phyloP scores from a whole-genome alignment of 2,797 vertebrate species.

The Mus minutoides region DNA sequence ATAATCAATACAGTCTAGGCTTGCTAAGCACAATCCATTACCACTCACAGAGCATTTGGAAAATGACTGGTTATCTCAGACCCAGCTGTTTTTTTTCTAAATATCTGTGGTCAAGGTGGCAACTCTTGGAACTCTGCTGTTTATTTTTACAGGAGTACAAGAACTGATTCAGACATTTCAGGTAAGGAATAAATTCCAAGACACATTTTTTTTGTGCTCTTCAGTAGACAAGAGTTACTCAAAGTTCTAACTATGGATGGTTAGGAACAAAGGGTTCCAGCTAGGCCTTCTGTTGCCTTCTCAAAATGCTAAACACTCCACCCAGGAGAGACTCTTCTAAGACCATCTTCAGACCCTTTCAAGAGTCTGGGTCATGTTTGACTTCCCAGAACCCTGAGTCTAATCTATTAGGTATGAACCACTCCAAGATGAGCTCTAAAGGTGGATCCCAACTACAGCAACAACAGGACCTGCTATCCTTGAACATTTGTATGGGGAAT shows the following conservation, averaged over 20 bases:
- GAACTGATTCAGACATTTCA: constrained; percentile 74
- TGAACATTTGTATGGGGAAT: background rate
- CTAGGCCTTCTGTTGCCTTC: background rate
- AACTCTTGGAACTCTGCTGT: constrained; percentile 65
- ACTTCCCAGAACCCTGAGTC: background rate
- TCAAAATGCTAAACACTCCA: background rate
- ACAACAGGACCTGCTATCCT: background rate
- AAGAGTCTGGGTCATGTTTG: background rate
- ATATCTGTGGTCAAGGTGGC: constrained; percentile 56
- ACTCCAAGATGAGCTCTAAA: background rate
- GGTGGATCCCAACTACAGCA: background rate
- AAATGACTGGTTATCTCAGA: constrained; percentile 60
- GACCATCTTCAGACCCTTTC: background rate
- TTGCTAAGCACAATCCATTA: constrained; percentile 38
- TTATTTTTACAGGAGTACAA: constrained; percentile 78
- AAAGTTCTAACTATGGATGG: background rate
- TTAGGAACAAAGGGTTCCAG: constrained; percentile 50
- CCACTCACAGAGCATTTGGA: constrained; percentile 59
- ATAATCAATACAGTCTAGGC: constrained; percentile 24
- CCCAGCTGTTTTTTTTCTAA: constrained; percentile 59
- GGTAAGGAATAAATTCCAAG: constrained; percentile 77
- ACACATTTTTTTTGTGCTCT: constrained; percentile 29
- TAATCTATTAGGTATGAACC: background rate
- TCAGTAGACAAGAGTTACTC: constrained; percentile 8
- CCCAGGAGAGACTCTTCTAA: background rate